Base-by-base conservation (phyloP, 64 coral and sea anemone genomes). In the Montipora foliosa region DNA sequence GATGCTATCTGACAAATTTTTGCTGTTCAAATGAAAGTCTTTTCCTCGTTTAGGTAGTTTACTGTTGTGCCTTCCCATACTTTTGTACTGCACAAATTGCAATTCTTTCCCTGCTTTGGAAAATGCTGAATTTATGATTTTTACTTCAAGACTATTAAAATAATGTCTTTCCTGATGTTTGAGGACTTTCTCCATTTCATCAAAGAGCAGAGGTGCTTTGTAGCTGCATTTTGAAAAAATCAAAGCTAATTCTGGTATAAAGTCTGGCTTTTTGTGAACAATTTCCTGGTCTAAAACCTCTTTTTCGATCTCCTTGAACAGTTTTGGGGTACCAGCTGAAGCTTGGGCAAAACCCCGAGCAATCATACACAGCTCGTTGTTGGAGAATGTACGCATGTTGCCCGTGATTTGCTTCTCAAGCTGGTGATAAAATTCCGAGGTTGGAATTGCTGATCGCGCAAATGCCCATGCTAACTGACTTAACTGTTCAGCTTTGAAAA, bases 381-480 rank as follows among this genome's bases (percentile, higher is more conserved):
- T 64, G 4, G 82, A 86, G 64, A 71, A 86, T 6, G 11, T 49
- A 17, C 62, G n/a, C 1, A 71, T n/a, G 67, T 86, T 49, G 6
- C 62, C 14, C 0, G 47, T 49, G 1, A 86, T 46, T 49, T 69
- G 62, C 15, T 50, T 86, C 82, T 71, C 82, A 17, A 24, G 45
- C 16, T 17, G 45, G 10, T 0, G 50, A 10, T 71, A 86, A 17
- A 86, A 86, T 8, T 67, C 82, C 1, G 66, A 50, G 5, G 16
- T 71, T 11, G 66, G 47, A 5, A 72, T 8, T 50, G 62, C 11
- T 71, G 82, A 49, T 19, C 4, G 48, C 71, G 7, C 82, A 86
- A 86, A 49, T 25, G 82, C 82, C 82, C 82, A 86, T 16, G 67
- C 45, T 72, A 86, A 47, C 45, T 86, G 64, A n/a, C 62, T 86